Percentiles rank a stretch among this genome's conserved stretches.
Conservation (phyloP, 2,888 invertebrate genomes). For the Noctuana brunneofusca region DNA sequence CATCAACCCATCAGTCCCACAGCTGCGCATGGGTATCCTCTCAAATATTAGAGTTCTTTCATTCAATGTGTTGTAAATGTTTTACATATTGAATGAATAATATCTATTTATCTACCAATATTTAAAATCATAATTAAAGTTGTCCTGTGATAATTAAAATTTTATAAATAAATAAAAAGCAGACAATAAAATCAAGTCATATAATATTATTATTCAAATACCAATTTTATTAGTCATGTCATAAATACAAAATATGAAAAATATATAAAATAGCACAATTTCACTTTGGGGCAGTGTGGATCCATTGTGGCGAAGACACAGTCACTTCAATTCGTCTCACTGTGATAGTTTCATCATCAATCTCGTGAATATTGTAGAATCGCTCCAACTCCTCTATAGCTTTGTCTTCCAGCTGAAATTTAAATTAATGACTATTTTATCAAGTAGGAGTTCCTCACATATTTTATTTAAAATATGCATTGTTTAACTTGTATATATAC, state of each 20-base stretch:
- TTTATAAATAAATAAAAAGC: not conserved
- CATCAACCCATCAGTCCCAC: no score
- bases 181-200: not conserved
- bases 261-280: constrained; percentile 60
- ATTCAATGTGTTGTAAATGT: no score
- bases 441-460: no score
- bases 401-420: constrained; percentile 90
- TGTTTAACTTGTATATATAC: no score
- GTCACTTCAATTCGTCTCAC: constrained; percentile 85
- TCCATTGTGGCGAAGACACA: constrained; percentile 84
- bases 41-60: no score
- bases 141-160: no score
- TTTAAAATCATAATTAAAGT: no score
- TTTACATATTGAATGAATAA: no score
- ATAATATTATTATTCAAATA: not conserved
- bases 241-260: constrained; percentile 21
- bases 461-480: no score
- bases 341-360: constrained; percentile 88
- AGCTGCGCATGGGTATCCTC: no score
- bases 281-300: constrained; percentile 73
- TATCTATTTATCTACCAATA: no score
- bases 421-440: no score
- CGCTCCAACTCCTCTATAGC: constrained; percentile 90
- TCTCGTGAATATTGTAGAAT: constrained; percentile 88
- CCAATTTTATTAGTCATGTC: constrained; percentile 35